phyloP scores from a whole-genome alignment of 2,888 invertebrate genomes.

The Isoperla grammatica region DNA sequence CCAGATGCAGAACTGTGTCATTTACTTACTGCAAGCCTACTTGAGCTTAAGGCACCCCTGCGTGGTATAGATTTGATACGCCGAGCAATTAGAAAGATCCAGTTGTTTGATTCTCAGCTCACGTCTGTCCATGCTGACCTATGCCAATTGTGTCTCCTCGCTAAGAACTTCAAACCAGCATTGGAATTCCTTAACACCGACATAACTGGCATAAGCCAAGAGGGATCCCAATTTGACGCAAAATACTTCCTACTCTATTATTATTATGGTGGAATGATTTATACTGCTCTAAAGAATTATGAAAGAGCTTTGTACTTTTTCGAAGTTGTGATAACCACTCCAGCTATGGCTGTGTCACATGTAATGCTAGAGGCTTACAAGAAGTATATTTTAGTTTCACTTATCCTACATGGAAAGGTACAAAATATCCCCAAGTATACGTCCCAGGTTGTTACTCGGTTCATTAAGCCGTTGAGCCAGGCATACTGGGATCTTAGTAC shows the following conservation, averaged over 20 bases:
- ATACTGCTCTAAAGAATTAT: constrained; percentile 87
- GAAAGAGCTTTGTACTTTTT: constrained; percentile 91
- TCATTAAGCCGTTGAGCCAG: constrained; percentile 76
- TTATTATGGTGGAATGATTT: constrained; percentile 98
- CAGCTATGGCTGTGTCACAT: constrained; percentile 88
- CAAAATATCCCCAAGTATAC: constrained; percentile 81
- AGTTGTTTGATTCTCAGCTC: constrained; percentile 79
- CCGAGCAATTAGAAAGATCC: constrained; percentile 82
- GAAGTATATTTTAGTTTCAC: constrained; percentile 88
- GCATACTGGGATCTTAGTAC: constrained; percentile 84
- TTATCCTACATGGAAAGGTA: constrained; percentile 89
- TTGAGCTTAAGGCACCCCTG: constrained; percentile 71
- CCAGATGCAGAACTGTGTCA: constrained; percentile 88
- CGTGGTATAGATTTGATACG: constrained; percentile 77
- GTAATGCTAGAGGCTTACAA: constrained; percentile 98
- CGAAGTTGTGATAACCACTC: constrained; percentile 94
- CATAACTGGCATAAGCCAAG: constrained; percentile 84
- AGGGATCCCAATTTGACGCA: constrained; percentile 44
- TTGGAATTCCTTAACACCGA: constrained; percentile 83
- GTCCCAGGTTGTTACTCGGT: constrained; percentile 71
- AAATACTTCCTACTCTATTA: constrained; percentile 91
- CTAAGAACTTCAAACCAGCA: constrained; percentile 89
- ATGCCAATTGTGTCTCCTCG: constrained; percentile 83
- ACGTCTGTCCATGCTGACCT: constrained; percentile 93
- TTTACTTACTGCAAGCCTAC: constrained; percentile 68